Percentiles rank a stretch among this genome's conserved stretches.
phyloP scores from a whole-genome alignment of 2,113 vertebrate genomes.

The Toxotes jaculatrix region DNA sequence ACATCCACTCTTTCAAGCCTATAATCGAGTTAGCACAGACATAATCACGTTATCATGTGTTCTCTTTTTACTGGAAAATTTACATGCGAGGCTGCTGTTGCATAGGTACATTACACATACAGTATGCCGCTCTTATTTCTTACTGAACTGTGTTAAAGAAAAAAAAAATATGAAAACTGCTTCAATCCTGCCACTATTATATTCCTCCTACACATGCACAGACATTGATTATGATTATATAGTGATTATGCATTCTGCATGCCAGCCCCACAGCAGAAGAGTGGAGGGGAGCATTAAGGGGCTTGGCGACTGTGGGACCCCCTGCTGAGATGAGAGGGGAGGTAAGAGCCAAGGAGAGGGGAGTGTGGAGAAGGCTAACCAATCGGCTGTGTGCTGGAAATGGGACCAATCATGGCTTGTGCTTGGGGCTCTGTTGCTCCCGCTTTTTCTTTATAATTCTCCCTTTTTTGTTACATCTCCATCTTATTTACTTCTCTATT shows the following conservation, averaged over 20 bases:
- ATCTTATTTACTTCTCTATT: conserved; percentile 85
- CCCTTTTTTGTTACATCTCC: conserved; percentile 78
- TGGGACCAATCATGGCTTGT: conserved; percentile 74
- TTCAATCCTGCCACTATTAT: conserved; percentile 37
- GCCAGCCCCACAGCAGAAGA: conserved; percentile 83
- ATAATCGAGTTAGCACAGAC: conserved; percentile 69
- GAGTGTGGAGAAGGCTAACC: conserved; percentile 84
- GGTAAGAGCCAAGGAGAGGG: conserved; percentile 94
- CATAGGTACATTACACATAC: conserved; percentile 31
- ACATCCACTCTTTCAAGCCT: conserved; percentile 63
- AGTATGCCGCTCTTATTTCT: background rate
- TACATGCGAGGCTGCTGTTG: conserved; percentile 53
- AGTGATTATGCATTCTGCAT: conserved; percentile 77
- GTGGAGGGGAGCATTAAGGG: conserved; percentile 94
- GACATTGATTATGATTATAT: conserved; percentile 74
- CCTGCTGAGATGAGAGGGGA: conserved; percentile 94
- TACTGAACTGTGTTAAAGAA: conserved; percentile 16
- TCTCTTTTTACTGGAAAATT: conserved; percentile 49
- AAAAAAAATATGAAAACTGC: conserved; percentile 1
- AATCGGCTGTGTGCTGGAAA: conserved; percentile 71
- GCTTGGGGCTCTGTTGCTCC: conserved; percentile 73
- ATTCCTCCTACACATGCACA: conserved; percentile 52
- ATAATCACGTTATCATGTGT: conserved; percentile 65
- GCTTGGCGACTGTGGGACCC: conserved; percentile 91
- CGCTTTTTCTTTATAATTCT: conserved; percentile 75